Conservation (phyloP, 2,888 invertebrate genomes). For the Drosophila lacicola region DNA sequence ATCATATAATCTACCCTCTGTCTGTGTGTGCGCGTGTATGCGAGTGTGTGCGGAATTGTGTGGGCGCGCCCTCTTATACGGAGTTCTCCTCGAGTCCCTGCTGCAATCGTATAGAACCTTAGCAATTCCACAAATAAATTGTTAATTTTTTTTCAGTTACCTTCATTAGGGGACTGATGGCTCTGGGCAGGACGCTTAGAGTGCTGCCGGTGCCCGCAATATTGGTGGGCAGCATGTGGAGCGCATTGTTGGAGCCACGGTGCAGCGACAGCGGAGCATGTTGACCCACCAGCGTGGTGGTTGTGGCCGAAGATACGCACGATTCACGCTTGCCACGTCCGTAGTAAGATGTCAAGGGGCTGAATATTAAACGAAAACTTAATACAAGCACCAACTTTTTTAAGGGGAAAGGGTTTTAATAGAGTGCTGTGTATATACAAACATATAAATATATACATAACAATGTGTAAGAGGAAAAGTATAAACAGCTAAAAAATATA, state of each 20-base stretch:
- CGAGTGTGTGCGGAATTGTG: neutral
- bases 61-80: conserved; percentile 65
- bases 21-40: neutral
- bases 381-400: conserved; percentile 25
- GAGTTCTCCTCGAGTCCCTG: conserved; percentile 85
- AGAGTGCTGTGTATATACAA: neutral
- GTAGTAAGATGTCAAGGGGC: conserved; percentile 88
- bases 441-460: neutral
- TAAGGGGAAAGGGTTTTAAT: neutral
- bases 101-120: conserved; percentile 47
- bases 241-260: conserved; percentile 84
- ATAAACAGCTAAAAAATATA: neutral
- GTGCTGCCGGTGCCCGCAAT: conserved; percentile 65
- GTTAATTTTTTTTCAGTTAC: conserved; percentile 54
- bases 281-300: conserved; percentile 89
- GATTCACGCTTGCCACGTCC: conserved; percentile 90
- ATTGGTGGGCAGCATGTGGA: conserved; percentile 81
- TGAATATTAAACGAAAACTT: conserved; percentile 77
- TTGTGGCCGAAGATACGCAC: conserved; percentile 91
- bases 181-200: conserved; percentile 79
- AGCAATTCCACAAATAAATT: conserved; percentile 12
- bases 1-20: conserved; percentile 21
- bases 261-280: conserved; percentile 80
- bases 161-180: conserved; percentile 85
- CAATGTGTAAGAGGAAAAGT: neutral